phyloP scores from a whole-genome alignment of 2,113 vertebrate genomes.

The Hystrix brachyura region DNA sequence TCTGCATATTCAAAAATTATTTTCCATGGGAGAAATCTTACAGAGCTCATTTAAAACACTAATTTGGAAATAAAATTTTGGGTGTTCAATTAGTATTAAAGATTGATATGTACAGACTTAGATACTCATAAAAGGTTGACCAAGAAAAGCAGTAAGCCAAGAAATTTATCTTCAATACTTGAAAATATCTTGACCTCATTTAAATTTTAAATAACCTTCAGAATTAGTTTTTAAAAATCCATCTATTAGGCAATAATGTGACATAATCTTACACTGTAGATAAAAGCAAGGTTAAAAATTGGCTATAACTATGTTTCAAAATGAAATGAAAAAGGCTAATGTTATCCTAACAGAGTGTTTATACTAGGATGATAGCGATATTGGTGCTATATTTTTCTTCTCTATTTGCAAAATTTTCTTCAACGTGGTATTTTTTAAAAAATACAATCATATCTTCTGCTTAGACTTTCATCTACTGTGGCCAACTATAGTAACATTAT shows the following conservation, averaged over 20 bases:
- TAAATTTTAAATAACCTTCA: slow-evolving; percentile 16
- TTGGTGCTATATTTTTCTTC: not conserved
- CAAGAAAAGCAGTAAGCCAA: not conserved
- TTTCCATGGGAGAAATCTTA: not conserved
- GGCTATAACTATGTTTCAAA: not conserved
- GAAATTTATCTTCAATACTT: slow-evolving; percentile 20
- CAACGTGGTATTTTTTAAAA: not conserved
- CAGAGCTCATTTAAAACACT: slow-evolving; percentile 2
- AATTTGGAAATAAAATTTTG: slow-evolving; percentile 35
- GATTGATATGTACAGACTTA: not conserved
- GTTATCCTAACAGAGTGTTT: not conserved
- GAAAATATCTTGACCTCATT: slow-evolving; percentile 43
- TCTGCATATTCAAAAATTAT: not conserved
- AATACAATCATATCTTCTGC: not conserved
- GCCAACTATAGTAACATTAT: not conserved
- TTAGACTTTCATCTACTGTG: not conserved
- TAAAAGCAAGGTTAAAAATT: not conserved
- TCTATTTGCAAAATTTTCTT: slow-evolving; percentile 51
- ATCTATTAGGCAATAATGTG: not conserved
- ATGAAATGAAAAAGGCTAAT: slow-evolving; percentile 1
- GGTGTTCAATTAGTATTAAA: not conserved
- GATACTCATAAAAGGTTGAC: not conserved
- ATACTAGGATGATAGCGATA: not conserved
- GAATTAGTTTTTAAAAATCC: not conserved
- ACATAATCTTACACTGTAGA: slow-evolving; percentile 1